A percentile compares a stretch with the other conserved stretches of the same genome.
These are phyloP conservation scores for Adrianichthys oophorus DNA, from an alignment of 2,797 vertebrate species.

Conservation along the genomic window DNA sequence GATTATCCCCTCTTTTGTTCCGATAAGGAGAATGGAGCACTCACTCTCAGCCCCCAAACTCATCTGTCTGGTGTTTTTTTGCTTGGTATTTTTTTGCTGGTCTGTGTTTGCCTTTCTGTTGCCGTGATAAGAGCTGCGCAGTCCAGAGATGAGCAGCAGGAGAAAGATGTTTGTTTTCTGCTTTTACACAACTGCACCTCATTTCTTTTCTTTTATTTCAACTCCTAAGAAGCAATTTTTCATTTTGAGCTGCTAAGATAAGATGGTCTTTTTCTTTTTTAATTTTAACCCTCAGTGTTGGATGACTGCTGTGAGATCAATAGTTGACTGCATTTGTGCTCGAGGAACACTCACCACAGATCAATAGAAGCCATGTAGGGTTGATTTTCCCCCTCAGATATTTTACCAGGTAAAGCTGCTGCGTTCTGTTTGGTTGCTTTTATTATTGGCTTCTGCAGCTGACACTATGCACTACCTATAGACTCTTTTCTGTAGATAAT, in stretches of 20 bases:
- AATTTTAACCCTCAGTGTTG: constrained; percentile 46
- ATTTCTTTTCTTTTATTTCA: constrained; percentile 31
- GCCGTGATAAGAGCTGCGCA: constrained; percentile 50
- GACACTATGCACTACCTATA: constrained; percentile 11
- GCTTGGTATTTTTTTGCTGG: too few relatives aligned
- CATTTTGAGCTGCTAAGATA: constrained; percentile 32
- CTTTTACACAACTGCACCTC: constrained; percentile 11
- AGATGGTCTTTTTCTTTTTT: constrained; percentile 45
- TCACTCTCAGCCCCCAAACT: constrained; percentile 8
- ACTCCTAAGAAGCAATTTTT: constrained; percentile 42
- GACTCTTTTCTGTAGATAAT: constrained; percentile 36
- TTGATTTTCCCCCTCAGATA: constrained; percentile 32
- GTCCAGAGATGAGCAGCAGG: constrained; percentile 10
- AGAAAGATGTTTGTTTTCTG: constrained; percentile 29
- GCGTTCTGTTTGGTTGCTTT: constrained; percentile 27
- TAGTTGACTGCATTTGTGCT: constrained; percentile 61
- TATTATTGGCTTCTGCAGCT: background rate
- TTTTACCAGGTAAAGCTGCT: constrained; percentile 40
- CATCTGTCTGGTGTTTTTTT: constrained; percentile 36
- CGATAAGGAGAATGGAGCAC: background rate
- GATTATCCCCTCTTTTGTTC: constrained; percentile 70
- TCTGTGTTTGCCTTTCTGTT: constrained; percentile 42
- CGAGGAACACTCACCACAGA: constrained; percentile 49
- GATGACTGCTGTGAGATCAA: constrained; percentile 60
- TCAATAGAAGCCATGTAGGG: constrained; percentile 51